These are phyloP conservation scores for Campodea augens DNA, from an alignment of 1,140 invertebrate species.

Conservation along the genomic window DNA sequence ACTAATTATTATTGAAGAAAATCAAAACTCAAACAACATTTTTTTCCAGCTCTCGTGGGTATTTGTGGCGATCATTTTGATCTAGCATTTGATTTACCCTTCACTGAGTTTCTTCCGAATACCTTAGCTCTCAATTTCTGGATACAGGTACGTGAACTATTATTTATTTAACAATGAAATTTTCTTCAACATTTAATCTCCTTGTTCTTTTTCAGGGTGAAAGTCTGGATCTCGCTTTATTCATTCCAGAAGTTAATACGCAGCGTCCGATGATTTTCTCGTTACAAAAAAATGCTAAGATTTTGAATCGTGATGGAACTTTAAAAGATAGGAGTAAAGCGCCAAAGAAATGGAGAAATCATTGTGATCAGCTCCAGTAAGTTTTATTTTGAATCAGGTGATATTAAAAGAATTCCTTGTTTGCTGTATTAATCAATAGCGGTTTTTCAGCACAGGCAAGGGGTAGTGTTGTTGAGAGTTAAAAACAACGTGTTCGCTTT, in stretches of 20 bases:
- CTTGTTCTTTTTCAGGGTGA: conserved; percentile 41
- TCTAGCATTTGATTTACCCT: conserved; percentile 79
- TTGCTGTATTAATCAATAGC: conserved; percentile 1
- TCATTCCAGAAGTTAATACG: conserved; percentile 78
- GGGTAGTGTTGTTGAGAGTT: not conserved
- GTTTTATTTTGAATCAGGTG: not conserved
- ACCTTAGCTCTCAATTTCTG: conserved; percentile 74
- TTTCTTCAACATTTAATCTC: not conserved
- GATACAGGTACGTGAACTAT: conserved; percentile 45
- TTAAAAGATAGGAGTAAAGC: conserved; percentile 22
- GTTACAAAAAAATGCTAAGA: conserved; percentile 73
- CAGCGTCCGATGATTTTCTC: conserved; percentile 59
- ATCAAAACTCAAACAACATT: conserved; percentile 11
- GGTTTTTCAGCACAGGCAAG: conserved; percentile 2
- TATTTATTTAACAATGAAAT: conserved; percentile 7
- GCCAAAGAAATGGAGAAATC: conserved; percentile 65
- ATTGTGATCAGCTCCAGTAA: conserved; percentile 45
- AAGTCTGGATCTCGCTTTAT: conserved; percentile 70
- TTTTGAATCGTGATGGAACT: conserved; percentile 52
- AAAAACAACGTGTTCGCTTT: too few relatives aligned
- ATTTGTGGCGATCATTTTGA: conserved; percentile 86
- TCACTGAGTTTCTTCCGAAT: conserved; percentile 73
- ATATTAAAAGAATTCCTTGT: not conserved
- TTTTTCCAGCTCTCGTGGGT: conserved; percentile 52
- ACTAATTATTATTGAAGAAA: not conserved